Evolutionary conservation across 1,140 invertebrate genomes (phyloP).

Genomic region (Drosophila tropicalis): DNA sequence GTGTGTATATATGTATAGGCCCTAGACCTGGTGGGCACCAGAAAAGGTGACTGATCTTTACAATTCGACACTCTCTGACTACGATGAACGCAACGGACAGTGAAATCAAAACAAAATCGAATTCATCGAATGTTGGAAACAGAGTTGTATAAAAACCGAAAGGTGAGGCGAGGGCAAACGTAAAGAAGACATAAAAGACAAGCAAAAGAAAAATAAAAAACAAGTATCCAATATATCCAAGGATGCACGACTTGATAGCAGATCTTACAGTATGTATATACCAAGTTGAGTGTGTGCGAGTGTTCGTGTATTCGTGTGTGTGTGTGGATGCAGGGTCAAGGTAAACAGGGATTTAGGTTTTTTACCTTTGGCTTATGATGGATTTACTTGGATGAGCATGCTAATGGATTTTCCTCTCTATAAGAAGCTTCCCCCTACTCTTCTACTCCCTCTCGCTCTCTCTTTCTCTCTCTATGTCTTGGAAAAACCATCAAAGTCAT

Average conservation of each 20-base stretch:
- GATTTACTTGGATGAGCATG: slow-evolving; percentile 70
- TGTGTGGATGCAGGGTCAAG: slow-evolving; percentile 66
- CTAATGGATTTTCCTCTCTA: slow-evolving; percentile 62
- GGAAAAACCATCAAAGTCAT: slow-evolving; percentile 51
- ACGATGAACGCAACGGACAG: slow-evolving; percentile 57
- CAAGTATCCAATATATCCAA: slow-evolving; percentile 69
- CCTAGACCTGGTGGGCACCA: slow-evolving; percentile 50
- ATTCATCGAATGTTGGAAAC: slow-evolving; percentile 71
- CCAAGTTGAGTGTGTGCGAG: slow-evolving; percentile 5
- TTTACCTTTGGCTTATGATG: slow-evolving; percentile 60
- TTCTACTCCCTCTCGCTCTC: background rate
- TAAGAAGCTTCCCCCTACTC: background rate
- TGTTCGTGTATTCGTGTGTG: slow-evolving; percentile 14
- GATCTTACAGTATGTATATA: background rate
- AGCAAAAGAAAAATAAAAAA: slow-evolving; percentile 30
- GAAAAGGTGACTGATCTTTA: slow-evolving; percentile 76
- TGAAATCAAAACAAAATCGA: slow-evolving; percentile 67
- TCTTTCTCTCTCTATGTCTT: slow-evolving; percentile 19
- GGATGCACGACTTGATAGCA: slow-evolving; percentile 48
- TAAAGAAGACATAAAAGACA: slow-evolving; percentile 63
- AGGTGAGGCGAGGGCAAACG: slow-evolving; percentile 63
- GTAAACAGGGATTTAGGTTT: slow-evolving; percentile 69
- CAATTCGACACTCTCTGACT: slow-evolving; percentile 79
- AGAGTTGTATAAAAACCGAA: slow-evolving; percentile 72
- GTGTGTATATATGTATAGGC: slow-evolving; percentile 5